Conservation (phyloP, 2,113 vertebrate species). For the Chaenogobius annularis region DNA sequence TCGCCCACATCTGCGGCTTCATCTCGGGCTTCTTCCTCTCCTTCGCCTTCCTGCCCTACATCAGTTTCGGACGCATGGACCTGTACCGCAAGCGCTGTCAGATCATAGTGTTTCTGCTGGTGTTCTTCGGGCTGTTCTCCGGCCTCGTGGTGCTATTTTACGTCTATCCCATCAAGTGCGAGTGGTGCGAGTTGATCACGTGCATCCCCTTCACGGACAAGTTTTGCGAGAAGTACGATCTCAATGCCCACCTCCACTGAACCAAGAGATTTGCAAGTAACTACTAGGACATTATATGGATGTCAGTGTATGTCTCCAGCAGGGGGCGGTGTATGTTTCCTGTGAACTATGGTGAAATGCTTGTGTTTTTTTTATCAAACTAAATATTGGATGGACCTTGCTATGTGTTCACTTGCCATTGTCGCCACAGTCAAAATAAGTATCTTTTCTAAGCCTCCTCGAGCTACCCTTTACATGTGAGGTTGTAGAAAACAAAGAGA, state of each 20-base stretch:
- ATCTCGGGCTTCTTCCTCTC: constrained; percentile 96
- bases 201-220: constrained; percentile 99
- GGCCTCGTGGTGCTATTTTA: constrained; percentile 96
- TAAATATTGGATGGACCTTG: constrained; percentile 57
- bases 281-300: constrained; percentile 23
- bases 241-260: constrained; percentile 96
- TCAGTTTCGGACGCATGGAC: constrained; percentile 96
- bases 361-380: constrained; percentile 65
- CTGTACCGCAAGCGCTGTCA: constrained; percentile 97
- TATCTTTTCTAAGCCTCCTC: constrained; percentile 41
- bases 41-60: constrained; percentile 97
- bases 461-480: constrained; percentile 44
- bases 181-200: constrained; percentile 96
- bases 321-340: constrained; percentile 22
- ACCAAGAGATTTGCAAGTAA: constrained; percentile 21
- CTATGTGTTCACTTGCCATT: constrained; percentile 56
- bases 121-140: constrained; percentile 93
- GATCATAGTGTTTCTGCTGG: constrained; percentile 91
- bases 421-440: constrained; percentile 51
- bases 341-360: constrained; percentile 65
- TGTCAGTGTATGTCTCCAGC: constrained; percentile 22
- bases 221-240: constrained; percentile 98
- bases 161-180: constrained; percentile 91
- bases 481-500: constrained; percentile 42
- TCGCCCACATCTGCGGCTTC: constrained; percentile 95